Base-by-base conservation (phyloP, 2,888 invertebrate species). In the Limnephilus rhombicus region DNA sequence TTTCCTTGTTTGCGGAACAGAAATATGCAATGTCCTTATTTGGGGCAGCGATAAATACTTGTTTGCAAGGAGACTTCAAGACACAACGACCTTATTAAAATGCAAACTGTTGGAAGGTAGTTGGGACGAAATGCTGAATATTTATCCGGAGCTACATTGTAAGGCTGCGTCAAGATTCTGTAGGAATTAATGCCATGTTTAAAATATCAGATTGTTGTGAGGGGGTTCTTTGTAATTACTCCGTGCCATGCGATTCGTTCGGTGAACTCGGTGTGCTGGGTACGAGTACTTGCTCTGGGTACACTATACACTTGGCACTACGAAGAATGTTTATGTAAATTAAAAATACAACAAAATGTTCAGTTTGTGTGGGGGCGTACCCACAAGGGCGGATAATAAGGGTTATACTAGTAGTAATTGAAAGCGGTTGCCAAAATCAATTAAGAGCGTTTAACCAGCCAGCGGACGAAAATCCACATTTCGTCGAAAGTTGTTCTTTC, bases 171-270 rank as follows among this genome's bases (percentile, higher is more conserved):
- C 82, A 85, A 87, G 87, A 90, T 89, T 88, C 68, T 91, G 92
- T 85, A 91, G 91, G 68, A 92, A 89, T 92, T 88, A 92, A 91
- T 91, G 90, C 88, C 89, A 89, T 89, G 92, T 92, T 92, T 92
- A 90, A 92, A 92, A 92, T 92, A 90, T 92, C 90, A 92, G 90
- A 90, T 92, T 90, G 90, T 87, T 83, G 41, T n/a, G 92, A 85
- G 90, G 82, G 90, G 85, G 89, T 80, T 90, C 89, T 45, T 80
- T 80, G 89, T 92, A 92, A 92, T 92, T 92, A 92, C 92, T 85
- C 80, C 80, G 85, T 49, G 92, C 91, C 92, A 91, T 92, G 92
- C 91, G 85, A 92, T 89, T 91, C 80, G 81, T 53, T 53, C 87
- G 29, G 53, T 53, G 53, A 53, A 87, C n/a, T 85, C 85, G 41